These are phyloP conservation scores for Icerya purchasi DNA, from an alignment of 2,888 invertebrate genomes.

Conservation along the genomic window DNA sequence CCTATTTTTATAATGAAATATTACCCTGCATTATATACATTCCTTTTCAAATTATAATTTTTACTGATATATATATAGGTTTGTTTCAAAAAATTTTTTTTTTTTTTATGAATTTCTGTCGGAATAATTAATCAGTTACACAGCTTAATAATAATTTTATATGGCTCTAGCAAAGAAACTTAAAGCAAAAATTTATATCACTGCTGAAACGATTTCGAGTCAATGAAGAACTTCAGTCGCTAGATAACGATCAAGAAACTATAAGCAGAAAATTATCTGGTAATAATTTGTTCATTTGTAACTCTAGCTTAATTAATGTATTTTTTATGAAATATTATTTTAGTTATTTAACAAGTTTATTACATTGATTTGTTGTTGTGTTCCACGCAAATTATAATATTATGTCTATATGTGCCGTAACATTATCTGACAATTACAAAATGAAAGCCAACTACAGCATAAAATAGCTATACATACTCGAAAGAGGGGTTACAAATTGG, in stretches of 20 bases:
- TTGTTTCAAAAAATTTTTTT: too few species aligned
- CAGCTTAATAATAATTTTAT: not conserved
- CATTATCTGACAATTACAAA: too few species aligned
- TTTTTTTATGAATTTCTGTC: too few species aligned
- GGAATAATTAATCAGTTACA: not conserved
- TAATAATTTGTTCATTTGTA: too few species aligned
- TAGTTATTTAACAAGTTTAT: not conserved
- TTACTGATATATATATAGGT: too few species aligned
- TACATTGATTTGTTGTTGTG: not conserved
- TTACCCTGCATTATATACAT: too few species aligned
- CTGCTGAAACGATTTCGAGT: conserved; percentile 80
- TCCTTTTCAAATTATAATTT: too few species aligned
- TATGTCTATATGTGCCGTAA: too few species aligned
- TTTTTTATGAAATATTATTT: not conserved
- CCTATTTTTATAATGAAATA: too few species aligned
- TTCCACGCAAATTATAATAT: not conserved
- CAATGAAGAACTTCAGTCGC: conserved; percentile 64
- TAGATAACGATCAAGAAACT: conserved; percentile 28
- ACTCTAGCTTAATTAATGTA: not conserved
- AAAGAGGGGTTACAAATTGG: too few species aligned
- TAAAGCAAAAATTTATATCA: conserved; percentile 92
- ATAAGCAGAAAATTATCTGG: conserved; percentile 31
- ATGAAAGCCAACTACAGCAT: too few species aligned
- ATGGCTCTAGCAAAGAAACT: conserved; percentile 55
- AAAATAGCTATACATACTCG: too few species aligned